Percentiles rank a stretch among this genome's conserved stretches.
Evolutionary conservation across 2,888 invertebrate species (phyloP).

Genomic region (Drosophila histrio): DNA sequence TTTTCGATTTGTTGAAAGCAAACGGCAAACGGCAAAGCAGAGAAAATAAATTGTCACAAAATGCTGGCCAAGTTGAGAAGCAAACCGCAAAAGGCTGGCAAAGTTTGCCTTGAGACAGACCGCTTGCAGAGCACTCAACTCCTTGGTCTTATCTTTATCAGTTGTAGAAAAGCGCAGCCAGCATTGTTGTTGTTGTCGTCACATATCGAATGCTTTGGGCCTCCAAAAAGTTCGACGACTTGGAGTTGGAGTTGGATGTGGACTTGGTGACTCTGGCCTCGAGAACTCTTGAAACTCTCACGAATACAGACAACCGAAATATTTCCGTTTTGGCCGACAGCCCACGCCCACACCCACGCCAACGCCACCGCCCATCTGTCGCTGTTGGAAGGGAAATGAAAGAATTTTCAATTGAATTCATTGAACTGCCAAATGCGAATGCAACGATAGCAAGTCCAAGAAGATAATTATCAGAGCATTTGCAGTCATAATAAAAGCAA

Average conservation of each 20-base stretch:
- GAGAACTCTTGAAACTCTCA: slow-evolving; percentile 19
- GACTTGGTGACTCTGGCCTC: slow-evolving; percentile 22
- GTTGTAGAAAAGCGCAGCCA: slow-evolving; percentile 59
- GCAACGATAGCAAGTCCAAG: slow-evolving; percentile 11
- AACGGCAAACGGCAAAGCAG: slow-evolving; percentile 74
- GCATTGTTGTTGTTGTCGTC: slow-evolving; percentile 32
- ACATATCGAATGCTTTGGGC: slow-evolving; percentile 52
- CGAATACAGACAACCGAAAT: slow-evolving; percentile 19
- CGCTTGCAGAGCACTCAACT: slow-evolving; percentile 55
- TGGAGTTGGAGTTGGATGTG: slow-evolving; percentile 14
- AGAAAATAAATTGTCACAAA: slow-evolving; percentile 79
- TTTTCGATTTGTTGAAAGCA: slow-evolving; percentile 79
- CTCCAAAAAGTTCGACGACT: slow-evolving; percentile 51
- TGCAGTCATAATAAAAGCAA: slow-evolving; percentile 23
- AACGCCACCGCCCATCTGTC: neutral
- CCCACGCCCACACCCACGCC: slow-evolving; percentile 16
- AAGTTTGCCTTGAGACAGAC: slow-evolving; percentile 54
- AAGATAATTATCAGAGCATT: slow-evolving; percentile 60
- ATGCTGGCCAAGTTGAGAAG: slow-evolving; percentile 53
- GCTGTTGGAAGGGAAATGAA: slow-evolving; percentile 39
- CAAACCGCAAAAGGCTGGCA: slow-evolving; percentile 56
- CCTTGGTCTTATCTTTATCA: slow-evolving; percentile 74
- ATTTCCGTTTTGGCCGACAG: slow-evolving; percentile 48
- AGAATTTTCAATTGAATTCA: slow-evolving; percentile 68
- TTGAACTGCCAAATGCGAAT: slow-evolving; percentile 48